Evolutionary conservation across 2,888 invertebrate species (phyloP).

Genomic region (Aphidius colemani): DNA sequence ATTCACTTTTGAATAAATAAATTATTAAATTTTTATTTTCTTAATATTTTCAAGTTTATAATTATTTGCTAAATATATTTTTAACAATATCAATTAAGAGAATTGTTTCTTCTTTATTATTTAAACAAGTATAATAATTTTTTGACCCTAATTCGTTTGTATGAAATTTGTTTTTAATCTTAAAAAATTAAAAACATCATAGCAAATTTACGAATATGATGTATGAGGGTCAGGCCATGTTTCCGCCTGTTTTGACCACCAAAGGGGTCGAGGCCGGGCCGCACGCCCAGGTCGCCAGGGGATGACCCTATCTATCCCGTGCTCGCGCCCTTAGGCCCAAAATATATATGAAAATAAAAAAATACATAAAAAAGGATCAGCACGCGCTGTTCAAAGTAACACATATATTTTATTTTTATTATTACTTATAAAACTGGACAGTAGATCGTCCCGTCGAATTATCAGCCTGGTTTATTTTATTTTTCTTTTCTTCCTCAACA

Average conservation of each 20-base stretch:
- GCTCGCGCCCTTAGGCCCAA: conserved; percentile 19
- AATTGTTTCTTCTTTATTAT: not conserved
- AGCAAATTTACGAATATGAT: conserved; percentile 43
- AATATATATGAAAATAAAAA: not conserved
- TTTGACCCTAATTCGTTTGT: not conserved
- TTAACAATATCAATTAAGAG: conserved; percentile 18
- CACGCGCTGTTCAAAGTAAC: conserved; percentile 12
- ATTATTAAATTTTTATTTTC: no score
- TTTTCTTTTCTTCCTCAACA: conserved; percentile 1
- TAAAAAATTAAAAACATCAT: not conserved
- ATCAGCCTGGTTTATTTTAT: conserved; percentile 20
- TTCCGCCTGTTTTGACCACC: conserved; percentile 61
- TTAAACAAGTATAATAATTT: not conserved
- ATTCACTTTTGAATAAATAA: no score
- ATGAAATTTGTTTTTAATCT: not conserved
- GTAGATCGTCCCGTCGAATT: conserved; percentile 23
- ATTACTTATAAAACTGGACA: conserved; percentile 2
- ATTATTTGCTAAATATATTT: not conserved
- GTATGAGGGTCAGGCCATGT: conserved; percentile 59
- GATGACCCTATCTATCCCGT: conserved; percentile 44
- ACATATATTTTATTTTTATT: no score
- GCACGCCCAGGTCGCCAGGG: conserved; percentile 56
- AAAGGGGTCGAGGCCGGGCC: conserved; percentile 55
- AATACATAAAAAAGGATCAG: conserved; percentile 22
- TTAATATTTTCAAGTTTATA: not conserved